A percentile compares a stretch with the other conserved stretches of the same genome.
Conservation (phyloP, 2,113 vertebrate species). For the Panthera leo region DNA sequence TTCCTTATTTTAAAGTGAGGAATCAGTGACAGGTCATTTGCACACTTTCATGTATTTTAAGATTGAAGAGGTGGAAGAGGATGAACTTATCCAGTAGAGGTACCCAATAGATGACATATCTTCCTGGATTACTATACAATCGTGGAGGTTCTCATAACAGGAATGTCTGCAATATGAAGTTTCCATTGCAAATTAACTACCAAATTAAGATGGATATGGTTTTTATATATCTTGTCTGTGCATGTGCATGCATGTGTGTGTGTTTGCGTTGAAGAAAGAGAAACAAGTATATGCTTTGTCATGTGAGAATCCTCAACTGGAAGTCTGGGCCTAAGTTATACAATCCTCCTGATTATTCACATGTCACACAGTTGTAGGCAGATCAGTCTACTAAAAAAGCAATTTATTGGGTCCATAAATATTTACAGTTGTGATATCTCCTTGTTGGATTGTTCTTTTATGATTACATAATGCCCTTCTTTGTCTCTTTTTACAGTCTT, state of each 20-base stretch:
- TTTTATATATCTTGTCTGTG: background rate
- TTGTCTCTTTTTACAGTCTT: background rate
- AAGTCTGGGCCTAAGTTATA: background rate
- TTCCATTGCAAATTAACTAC: background rate
- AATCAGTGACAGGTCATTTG: background rate
- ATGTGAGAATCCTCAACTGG: background rate
- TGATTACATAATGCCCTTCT: background rate
- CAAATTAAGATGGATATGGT: background rate
- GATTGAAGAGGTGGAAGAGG: background rate
- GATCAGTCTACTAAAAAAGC: background rate
- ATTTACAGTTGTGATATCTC: background rate
- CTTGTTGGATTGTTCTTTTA: background rate
- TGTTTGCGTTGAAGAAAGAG: background rate
- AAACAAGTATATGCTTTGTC: background rate
- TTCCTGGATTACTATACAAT: background rate
- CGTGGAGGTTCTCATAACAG: background rate
- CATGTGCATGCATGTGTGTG: background rate
- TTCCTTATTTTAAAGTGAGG: background rate
- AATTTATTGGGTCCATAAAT: background rate
- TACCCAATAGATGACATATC: background rate
- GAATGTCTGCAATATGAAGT: background rate
- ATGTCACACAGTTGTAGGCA: background rate
- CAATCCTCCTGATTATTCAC: background rate
- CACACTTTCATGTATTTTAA: background rate
- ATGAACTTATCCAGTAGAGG: background rate